Base-by-base conservation (phyloP, 2,888 invertebrate species). In the Pharmacophagus antenor region DNA sequence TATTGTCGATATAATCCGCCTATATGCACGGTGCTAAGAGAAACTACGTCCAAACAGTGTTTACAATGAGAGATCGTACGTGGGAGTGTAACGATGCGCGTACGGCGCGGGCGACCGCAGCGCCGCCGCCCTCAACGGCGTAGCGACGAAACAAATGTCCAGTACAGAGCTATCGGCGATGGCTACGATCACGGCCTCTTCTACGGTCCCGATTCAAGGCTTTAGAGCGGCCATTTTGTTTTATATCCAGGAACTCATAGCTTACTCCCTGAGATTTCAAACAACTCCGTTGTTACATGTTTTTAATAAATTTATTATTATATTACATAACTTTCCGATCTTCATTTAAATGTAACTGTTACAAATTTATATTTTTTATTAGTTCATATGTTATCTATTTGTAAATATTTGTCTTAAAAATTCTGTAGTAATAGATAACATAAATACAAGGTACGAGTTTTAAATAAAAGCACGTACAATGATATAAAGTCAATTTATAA, bases 181-280 rank as follows among this genome's bases (percentile, higher is more conserved):
- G 81, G 80, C 77, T 82, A 80, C 77, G 72, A 65, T 63, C 59
- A 62, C 66, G 69, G 80, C 71, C 75, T 63, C 72, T 77, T 76
- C 76, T 77, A 77, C 76, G 76, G 47, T 63, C 56, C 63, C 73
- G 74, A 48, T 56, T 55, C 62, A 65, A 71, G 71, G 70, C 74
- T 75, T 71, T 57, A 59, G 41, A 68, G 76, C 84, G 70, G 88
- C 90, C 91, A 90, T 90, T 81, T 91, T 89, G 89, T 85, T 82
- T 76, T 64, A 47, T 55, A 0, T 23, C 25, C 55, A 31, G 50
- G 50, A 60, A 57, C 69, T 65, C 62, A 62, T 63, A 61, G 55
- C 53, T 56, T 48, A 73, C 73, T 72, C 67, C 69, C 70, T 18
- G 1, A 18, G 42, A 18, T 44, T 18, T 27, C 10, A 27, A 7